Percentiles rank a stretch among this genome's conserved stretches.
Conservation (phyloP, 2,797 vertebrate species). For the Stomatorhinus walkeri region DNA sequence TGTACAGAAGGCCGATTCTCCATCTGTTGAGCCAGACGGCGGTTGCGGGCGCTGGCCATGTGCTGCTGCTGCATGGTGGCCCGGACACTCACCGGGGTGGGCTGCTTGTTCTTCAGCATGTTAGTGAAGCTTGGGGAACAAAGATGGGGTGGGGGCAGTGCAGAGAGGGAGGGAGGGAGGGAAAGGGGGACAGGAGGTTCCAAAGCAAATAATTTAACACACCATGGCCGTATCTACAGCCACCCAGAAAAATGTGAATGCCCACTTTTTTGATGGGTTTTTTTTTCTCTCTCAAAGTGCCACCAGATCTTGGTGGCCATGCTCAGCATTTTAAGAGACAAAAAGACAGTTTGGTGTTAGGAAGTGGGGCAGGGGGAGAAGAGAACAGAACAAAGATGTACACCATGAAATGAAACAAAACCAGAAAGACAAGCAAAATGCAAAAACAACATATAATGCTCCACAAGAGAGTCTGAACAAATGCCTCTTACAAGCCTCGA, state of each 20-base stretch:
- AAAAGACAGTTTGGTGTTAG: conserved; percentile 19
- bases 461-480: not conserved
- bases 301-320: conserved; percentile 26
- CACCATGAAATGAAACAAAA: not conserved
- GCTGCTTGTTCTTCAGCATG: conserved; percentile 99
- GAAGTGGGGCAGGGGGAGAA: not conserved
- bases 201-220: conserved; percentile 65
- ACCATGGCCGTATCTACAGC: conserved; percentile 40
- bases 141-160: conserved; percentile 46
- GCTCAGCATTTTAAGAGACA: conserved; percentile 26
- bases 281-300: conserved; percentile 36
- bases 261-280: conserved; percentile 31
- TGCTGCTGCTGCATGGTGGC: conserved; percentile 70
- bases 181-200: conserved; percentile 49
- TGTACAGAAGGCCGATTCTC: conserved; percentile 77
- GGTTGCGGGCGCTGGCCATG: conserved; percentile 72
- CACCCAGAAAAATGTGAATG: conserved; percentile 40
- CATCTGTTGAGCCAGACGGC: conserved; percentile 79
- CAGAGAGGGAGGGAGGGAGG: conserved; percentile 54
- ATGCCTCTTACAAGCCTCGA: conserved; percentile 90
- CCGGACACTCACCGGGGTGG: conserved; percentile 79
- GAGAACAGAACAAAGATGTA: not conserved
- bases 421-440: conserved; percentile 1
- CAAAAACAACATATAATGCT: not conserved
- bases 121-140: conserved; percentile 98